Base-by-base conservation (phyloP, 1,140 invertebrate genomes). In the Lysiphlebus fabarum region DNA sequence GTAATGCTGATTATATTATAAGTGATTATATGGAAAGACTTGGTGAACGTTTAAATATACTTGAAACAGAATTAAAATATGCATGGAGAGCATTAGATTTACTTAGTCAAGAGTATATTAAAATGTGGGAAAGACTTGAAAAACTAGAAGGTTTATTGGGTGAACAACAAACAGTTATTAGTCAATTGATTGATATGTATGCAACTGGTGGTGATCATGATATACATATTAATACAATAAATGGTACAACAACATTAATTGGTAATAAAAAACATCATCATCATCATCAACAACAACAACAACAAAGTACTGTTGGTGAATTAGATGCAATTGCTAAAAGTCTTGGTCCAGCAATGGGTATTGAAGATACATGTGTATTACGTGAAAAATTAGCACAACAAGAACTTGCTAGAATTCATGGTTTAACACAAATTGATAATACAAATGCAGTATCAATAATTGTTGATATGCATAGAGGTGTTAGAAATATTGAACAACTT, bases 51-150 rank as follows among this genome's bases (percentile, higher is more conserved):
- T 82, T 96, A 48, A 91, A 88, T 67, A 87, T 93, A 47, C 82
- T 96, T 10, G 93, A 95, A 76, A 91, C 91, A 0, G 93, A 96
- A 75, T 80, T 96, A 14, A 90, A 92, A 64, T 94, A 92, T 70
- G 93, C 93, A 1, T 96, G 93, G 93, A 83, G 92, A 61, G 91
- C 93, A 2, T 78, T 96, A 54, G 92, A 95, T 72, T 82, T 95
- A 41, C 83, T 96, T 6, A 94, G 91, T 14, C 90, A 92, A 66
- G 93, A 96, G 72, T 96, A 95, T 68, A 89, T 93, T 11, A 91
- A 92, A 71, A 96, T 96, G 87, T 95, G 93, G 93, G 90, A 93
- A 71, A 82, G 92, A 54, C 81, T 96, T 48, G 93, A 96, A 69
- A 92, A 93, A 75, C 78, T 95, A n/a, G 93, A 96, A 74, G 85